Conservation (phyloP, 2,888 invertebrate genomes). For the Meiosimyza decipiens region DNA sequence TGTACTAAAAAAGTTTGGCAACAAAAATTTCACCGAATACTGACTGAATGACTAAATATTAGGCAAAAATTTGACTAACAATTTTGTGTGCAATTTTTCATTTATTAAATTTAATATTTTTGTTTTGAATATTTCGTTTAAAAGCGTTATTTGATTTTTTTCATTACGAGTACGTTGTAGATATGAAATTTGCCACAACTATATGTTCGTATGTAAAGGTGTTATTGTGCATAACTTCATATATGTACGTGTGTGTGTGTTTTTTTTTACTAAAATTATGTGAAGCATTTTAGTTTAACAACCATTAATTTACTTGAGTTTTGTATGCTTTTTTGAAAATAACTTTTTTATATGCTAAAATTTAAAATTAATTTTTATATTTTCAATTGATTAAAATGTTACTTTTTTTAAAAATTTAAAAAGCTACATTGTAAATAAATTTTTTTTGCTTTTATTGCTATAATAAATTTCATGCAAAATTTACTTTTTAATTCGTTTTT, state of each 20-base stretch:
- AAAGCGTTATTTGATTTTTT: background rate
- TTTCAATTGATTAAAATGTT: background rate
- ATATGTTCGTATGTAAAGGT: slow-evolving; percentile 25
- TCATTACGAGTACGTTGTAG: background rate
- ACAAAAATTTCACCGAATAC: slow-evolving; percentile 6
- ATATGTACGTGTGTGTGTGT: slow-evolving; percentile 37
- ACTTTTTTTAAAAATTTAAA: slow-evolving; percentile 14
- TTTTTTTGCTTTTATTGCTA: slow-evolving; percentile 12
- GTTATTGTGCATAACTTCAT: slow-evolving; percentile 16
- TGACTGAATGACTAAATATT: no score
- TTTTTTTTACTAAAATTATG: slow-evolving; percentile 23
- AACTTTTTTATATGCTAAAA: background rate
- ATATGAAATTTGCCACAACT: slow-evolving; percentile 44
- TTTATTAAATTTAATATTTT: slow-evolving; percentile 1
- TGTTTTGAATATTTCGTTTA: background rate
- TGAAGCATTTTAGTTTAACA: slow-evolving; percentile 21
- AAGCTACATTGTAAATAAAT: slow-evolving; percentile 23
- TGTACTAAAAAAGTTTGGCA: slow-evolving; percentile 24
- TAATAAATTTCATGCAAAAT: slow-evolving; percentile 10
- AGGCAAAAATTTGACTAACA: background rate
- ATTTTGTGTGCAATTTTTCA: background rate
- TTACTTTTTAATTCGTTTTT: background rate
- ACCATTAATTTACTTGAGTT: slow-evolving; percentile 27
- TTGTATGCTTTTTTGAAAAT: slow-evolving; percentile 1
- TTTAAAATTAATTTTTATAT: slow-evolving; percentile 12